phyloP scores from a whole-genome alignment of 2,113 vertebrate genomes.

The Thalassarche chlororhynchos region DNA sequence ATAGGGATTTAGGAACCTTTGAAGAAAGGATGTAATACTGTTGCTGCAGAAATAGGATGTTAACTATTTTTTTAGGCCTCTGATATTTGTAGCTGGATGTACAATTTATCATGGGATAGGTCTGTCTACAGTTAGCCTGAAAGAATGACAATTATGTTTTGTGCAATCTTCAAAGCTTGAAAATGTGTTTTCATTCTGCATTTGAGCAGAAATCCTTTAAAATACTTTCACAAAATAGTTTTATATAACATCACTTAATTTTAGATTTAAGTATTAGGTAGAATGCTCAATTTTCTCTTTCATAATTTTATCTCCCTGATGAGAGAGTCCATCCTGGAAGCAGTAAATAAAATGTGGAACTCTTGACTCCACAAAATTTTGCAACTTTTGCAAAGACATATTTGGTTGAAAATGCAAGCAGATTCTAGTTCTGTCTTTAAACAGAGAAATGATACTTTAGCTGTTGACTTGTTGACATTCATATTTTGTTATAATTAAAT shows the following conservation, averaged over 20 bases:
- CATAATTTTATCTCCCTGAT: not conserved
- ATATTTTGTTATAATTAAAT: not conserved
- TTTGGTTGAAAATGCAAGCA: not conserved
- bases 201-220: not conserved
- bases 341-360: not conserved
- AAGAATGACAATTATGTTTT: not conserved
- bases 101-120: not conserved
- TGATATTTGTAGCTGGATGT: not conserved
- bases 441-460: not conserved
- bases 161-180: not conserved
- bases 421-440: not conserved
- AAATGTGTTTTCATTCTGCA: not conserved
- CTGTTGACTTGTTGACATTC: not conserved
- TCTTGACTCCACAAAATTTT: not conserved
- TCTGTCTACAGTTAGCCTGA: not conserved
- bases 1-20: conserved; percentile 16
- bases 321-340: not conserved
- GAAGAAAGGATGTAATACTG: not conserved
- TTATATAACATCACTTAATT: not conserved
- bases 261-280: not conserved
- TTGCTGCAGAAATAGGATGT: not conserved
- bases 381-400: not conserved
- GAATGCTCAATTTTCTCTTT: not conserved
- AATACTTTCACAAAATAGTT: not conserved
- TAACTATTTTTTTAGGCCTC: not conserved